Evolutionary conservation across 1,140 invertebrate species (phyloP).

Genomic region (Galleria mellonella): DNA sequence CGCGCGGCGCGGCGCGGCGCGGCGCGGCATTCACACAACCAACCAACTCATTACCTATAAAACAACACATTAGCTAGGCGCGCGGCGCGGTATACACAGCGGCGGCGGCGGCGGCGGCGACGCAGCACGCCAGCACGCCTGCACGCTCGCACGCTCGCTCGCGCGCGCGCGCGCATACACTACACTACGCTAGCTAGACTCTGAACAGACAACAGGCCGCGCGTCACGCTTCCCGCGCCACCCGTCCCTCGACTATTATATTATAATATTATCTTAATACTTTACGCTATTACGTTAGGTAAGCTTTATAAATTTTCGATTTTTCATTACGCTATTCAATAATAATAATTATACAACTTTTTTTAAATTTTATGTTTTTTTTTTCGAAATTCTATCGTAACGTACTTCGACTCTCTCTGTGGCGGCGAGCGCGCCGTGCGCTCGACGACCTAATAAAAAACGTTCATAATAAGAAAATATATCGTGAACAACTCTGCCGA

Average conservation of each 20-base stretch:
- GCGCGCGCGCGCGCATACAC: slow-evolving; percentile 4
- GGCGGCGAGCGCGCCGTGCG: slow-evolving; percentile 45
- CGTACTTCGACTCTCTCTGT: slow-evolving; percentile 65
- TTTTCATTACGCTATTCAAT: slow-evolving; percentile 71
- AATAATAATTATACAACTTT: slow-evolving; percentile 74
- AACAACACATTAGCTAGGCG: slow-evolving; percentile 41
- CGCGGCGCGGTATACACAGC: slow-evolving; percentile 1
- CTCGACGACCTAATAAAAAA: slow-evolving; percentile 68
- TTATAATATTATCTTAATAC: slow-evolving; percentile 71
- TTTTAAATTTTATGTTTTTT: slow-evolving; percentile 71
- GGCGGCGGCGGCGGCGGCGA: slow-evolving; percentile 8
- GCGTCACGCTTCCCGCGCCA: slow-evolving; percentile 43
- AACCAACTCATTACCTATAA: slow-evolving; percentile 23
- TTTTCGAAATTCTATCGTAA: slow-evolving; percentile 73
- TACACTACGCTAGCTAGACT: slow-evolving; percentile 23
- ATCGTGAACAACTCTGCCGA: slow-evolving; percentile 72
- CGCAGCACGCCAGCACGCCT: slow-evolving; percentile 10
- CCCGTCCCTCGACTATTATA: slow-evolving; percentile 53
- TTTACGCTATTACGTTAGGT: slow-evolving; percentile 73
- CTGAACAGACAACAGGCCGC: slow-evolving; percentile 28
- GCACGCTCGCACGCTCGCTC: slow-evolving; percentile 1
- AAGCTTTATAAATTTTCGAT: slow-evolving; percentile 74
- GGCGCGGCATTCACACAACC: slow-evolving; percentile 8
- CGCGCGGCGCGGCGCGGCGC: slow-evolving; percentile 9
- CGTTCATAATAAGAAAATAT: slow-evolving; percentile 74